Evolutionary conservation across 2,113 vertebrate genomes (phyloP).

Genomic region (Donacobius atricapilla): DNA sequence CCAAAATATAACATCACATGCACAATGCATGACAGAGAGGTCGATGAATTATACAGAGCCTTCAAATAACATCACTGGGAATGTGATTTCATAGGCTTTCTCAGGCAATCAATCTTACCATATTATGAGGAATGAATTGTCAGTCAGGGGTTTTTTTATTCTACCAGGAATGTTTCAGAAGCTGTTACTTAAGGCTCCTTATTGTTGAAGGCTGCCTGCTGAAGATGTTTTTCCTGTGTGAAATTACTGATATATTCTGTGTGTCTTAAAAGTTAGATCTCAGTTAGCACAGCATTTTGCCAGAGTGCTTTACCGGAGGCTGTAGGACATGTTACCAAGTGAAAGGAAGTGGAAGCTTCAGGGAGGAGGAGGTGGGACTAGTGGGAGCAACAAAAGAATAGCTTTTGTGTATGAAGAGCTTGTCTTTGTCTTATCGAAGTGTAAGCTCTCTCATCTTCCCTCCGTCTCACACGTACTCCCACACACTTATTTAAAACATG

Average conservation of each 20-base stretch:
- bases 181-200: background rate
- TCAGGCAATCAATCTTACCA: background rate
- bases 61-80: background rate
- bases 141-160: background rate
- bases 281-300: background rate
- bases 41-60: background rate
- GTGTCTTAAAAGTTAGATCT: background rate
- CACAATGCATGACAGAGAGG: background rate
- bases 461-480: background rate
- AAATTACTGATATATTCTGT: background rate
- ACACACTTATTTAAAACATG: background rate
- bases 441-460: background rate
- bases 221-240: background rate
- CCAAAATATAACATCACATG: background rate
- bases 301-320: background rate
- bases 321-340: background rate
- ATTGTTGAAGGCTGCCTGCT: background rate
- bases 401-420: background rate
- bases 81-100: background rate
- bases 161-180: background rate
- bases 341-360: background rate
- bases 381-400: background rate
- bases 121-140: background rate
- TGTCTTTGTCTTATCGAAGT: background rate
- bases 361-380: background rate